Evolutionary conservation across 2,113 vertebrate species (phyloP).

Genomic region (Puffinus mauretanicus): DNA sequence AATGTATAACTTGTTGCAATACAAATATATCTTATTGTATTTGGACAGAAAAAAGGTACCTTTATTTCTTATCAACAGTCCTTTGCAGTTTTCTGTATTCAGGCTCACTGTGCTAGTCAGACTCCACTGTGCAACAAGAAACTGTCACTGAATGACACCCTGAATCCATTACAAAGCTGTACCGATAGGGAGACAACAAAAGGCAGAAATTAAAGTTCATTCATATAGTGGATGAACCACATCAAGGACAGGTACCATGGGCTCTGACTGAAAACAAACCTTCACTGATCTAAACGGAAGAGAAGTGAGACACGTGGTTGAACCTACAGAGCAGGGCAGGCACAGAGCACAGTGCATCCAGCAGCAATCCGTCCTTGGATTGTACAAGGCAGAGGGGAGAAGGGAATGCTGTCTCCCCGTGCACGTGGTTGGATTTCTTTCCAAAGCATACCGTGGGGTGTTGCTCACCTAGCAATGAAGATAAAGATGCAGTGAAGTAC

Average conservation of each 20-base stretch:
- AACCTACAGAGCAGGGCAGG: background rate
- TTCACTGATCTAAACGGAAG: background rate
- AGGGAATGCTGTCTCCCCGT: background rate
- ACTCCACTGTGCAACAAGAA: slow-evolving; percentile 44
- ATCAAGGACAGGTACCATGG: background rate
- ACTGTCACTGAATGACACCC: slow-evolving; percentile 49
- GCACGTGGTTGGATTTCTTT: background rate
- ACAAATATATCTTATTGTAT: background rate
- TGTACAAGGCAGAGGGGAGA: background rate
- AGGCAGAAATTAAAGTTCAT: slow-evolving; percentile 21
- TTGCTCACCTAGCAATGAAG: background rate
- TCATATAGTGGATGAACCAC: background rate
- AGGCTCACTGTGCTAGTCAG: slow-evolving; percentile 16
- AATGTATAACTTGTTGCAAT: background rate
- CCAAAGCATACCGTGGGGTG: background rate
- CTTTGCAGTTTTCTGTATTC: slow-evolving; percentile 32
- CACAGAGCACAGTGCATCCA: fast-evolving
- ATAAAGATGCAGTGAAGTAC: background rate
- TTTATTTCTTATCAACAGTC: slow-evolving; percentile 44
- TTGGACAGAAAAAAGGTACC: slow-evolving; percentile 57
- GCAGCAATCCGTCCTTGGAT: background rate
- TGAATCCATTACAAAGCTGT: slow-evolving; percentile 56
- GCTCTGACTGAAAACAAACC: background rate
- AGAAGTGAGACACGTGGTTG: background rate
- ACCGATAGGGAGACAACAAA: slow-evolving; percentile 45